These are phyloP conservation scores for Meiosimyza platycephala DNA, from an alignment of 2,888 invertebrate genomes.

Conservation along the genomic window DNA sequence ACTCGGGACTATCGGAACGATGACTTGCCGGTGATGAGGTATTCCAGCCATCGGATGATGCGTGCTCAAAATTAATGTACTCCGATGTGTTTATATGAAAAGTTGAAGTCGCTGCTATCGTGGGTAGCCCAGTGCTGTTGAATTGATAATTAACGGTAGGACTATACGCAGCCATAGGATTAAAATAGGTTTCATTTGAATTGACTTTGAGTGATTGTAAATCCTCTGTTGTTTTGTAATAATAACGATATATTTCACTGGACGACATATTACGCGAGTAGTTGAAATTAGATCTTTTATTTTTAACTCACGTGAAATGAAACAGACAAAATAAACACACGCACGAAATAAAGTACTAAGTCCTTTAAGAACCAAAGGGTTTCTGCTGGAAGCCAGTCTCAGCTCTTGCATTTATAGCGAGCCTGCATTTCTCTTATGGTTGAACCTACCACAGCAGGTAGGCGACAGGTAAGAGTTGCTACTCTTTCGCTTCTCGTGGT, in stretches of 20 bases:
- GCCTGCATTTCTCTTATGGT: background rate
- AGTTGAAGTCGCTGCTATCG: constrained; percentile 41
- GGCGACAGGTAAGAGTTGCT: constrained; percentile 43
- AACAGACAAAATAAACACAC: constrained; percentile 26
- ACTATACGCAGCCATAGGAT: constrained; percentile 65
- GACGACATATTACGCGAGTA: constrained; percentile 55
- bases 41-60: constrained; percentile 67
- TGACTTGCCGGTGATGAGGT: constrained; percentile 66
- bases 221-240: constrained; percentile 65
- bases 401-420: constrained; percentile 57
- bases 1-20: constrained; percentile 67
- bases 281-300: too few relatives aligned
- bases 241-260: constrained; percentile 66
- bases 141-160: constrained; percentile 52
- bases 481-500: constrained; percentile 26
- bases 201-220: constrained; percentile 60
- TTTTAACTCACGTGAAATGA: background rate
- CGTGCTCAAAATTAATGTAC: constrained; percentile 64
- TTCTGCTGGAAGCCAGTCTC: constrained; percentile 49
- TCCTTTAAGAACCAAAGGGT: constrained; percentile 51
- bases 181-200: constrained; percentile 58
- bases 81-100: constrained; percentile 58
- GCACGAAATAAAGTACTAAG: constrained; percentile 36
- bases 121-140: constrained; percentile 53
- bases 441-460: constrained; percentile 53